Evolutionary conservation across 1,140 invertebrate species (phyloP), one percentile per base, ranked within the genome.

Genomic region (Dermatophagoides farinae): DNA sequence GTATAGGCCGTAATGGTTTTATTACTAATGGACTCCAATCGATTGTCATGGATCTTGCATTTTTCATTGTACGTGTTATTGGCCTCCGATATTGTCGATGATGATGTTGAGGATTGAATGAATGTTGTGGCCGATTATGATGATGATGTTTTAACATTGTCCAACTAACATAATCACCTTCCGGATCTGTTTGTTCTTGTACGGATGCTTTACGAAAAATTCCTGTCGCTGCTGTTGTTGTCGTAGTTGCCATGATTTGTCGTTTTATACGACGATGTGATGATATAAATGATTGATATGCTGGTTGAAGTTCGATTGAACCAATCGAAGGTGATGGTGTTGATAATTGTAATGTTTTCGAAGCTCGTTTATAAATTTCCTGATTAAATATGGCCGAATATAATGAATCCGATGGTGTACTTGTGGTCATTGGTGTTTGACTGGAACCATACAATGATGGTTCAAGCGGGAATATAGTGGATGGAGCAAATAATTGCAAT

Each of bases 131-230:
- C 10, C 20, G 57, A 25, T 12, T 39, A 16, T 25, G 37, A n/a
- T 20, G 37, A 58, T 58, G 41, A 11, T 9, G 8, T 20, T 37
- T 14, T 5, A 55, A 25, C n/a, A 55, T 12, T 18, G 53, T 55
- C 58, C 58, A 60, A 40, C 44, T 49, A n/a, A 47, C 58, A 41
- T 60, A 47, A 14, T 60, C 58, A 5, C 50, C n/a, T n/a, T 49
- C 43, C 6, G 44, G 43, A 43, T 60, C 58, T 38, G 31, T 6
- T n/a, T 49, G 25, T 39, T 60, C 58, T 25, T 60, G 58, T 6
- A 60, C 44, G 2, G 18, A 46, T 1, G 58, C 43, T 52, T 60
- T 60, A 12, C 58, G 43, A 51, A 60, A 60, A 39, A 49, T 47
- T 14, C 6, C 1, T 41, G 9, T 50, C 5, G 43, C 14, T 8